Percentiles rank a stretch among this genome's conserved stretches.
Conservation (phyloP, 2,888 invertebrate genomes). For the Drosophila falleni region DNA sequence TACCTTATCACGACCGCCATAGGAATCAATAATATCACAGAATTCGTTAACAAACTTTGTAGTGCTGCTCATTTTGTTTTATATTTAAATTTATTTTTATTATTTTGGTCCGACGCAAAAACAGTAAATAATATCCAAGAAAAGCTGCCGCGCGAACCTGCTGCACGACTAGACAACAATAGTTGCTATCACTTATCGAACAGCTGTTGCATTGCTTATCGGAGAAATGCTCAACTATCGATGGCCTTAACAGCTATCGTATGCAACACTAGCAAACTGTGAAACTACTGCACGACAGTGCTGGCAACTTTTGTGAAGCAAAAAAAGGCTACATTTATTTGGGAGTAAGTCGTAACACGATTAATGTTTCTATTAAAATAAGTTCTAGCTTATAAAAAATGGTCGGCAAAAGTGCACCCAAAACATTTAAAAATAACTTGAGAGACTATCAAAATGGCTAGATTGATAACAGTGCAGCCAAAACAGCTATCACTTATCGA, state of each 20-base stretch:
- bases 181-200: slow-evolving; percentile 34
- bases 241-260: not conserved
- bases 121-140: slow-evolving; percentile 1
- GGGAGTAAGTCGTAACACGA: too few species aligned
- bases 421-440: too few species aligned
- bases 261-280: not conserved
- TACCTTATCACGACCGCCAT: slow-evolving; percentile 95
- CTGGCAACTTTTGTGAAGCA: not conserved
- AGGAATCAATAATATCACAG: slow-evolving; percentile 91
- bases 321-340: not conserved
- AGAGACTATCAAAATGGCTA: too few species aligned
- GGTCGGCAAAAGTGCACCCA: too few species aligned
- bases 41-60: slow-evolving; percentile 86
- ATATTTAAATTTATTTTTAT: slow-evolving; percentile 12
- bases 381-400: too few species aligned
- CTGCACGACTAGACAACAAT: slow-evolving; percentile 38
- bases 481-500: not conserved
- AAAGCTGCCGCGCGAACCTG: slow-evolving; percentile 35
- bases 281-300: not conserved
- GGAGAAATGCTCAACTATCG: not conserved
- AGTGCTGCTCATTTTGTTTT: slow-evolving; percentile 62
- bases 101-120: not conserved
- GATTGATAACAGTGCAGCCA: not conserved
- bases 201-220: slow-evolving; percentile 39
- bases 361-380: too few species aligned